Evolutionary conservation across 2,888 invertebrate species (phyloP), one percentile per base, ranked within the genome.

Genomic region (Xiphydria camelus): DNA sequence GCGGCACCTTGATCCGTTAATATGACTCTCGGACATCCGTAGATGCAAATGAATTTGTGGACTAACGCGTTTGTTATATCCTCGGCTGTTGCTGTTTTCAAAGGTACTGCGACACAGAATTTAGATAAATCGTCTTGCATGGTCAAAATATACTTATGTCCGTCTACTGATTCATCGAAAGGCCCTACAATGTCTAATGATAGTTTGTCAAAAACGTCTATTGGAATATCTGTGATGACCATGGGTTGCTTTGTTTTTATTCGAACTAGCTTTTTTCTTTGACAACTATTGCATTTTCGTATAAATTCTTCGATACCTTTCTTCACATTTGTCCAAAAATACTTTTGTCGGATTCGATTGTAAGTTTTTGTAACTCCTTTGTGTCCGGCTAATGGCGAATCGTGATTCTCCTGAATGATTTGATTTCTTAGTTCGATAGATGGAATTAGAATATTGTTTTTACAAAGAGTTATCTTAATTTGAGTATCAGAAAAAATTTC

Each of bases 181-280:
- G 49, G 49, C 12, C 46, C 46, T 2, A 49, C 49, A 18, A 46
- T 46, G 19, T 49, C 57, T 26, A 55, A 20, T 4, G 48, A 45
- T 2, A 57, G 35, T 22, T 53, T 43, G 25, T 58, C 50, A 9
- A 50, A 47, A 2, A 58, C 50, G 2, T 25, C 20, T 2, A 36
- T 19, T 1, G 50, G 44, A 1, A 50, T 37, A 4, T 41, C 40
- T 2, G 50, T 51, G 7, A 25, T 21, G 6, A 36, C 44, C 34
- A 57, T 17, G 4, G 57, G 52, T 18, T 39, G 42, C 14, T 19
- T n/a, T 6, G 43, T 18, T 23, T 35, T 25, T 3, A 40, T 31
- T 3, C 32, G 32, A 5, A 37, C 43, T 4, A 14, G 19, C 21
- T 48, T 48, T 15, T 43, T 41, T 7, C 33, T 31, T 22, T 48